Base-by-base conservation (phyloP, 2,797 vertebrate genomes). In the Myotis daubentonii region DNA sequence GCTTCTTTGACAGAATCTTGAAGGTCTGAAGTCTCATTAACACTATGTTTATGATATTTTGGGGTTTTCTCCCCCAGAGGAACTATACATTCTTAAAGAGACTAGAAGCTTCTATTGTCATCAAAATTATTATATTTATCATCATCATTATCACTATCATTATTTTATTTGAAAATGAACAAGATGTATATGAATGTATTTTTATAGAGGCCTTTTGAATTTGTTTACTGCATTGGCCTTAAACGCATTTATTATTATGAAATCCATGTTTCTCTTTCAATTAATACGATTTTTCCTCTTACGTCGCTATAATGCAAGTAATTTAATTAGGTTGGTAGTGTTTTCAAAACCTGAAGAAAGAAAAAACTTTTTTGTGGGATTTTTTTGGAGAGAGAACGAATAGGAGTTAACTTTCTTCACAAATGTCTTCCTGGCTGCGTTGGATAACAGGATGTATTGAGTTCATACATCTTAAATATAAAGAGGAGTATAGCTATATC, bases 391-490 rank as follows among this genome's bases (percentile, higher is more conserved):
- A 91, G 25, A 85, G 49, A 91, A 71, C 70, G 30, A 91, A 72
- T 83, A 95, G 55, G 47, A 93, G 72, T 83, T 97, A 96, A 97
- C 94, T 97, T 97, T 95, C 82, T 92, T 95, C 89, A 93, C 94
- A 96, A 96, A 97, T 96, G 87, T 96, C 93, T 97, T 96, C 86
- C 97, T 97, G 97, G 97, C 97, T 96, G 92, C 94, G 33, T 96
- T 95, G 90, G 90, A 55, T 96, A 97, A 96, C 97, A 97, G 96
- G 96, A 97, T 97, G 96, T 95, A 96, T 94, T 96, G 96, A 97
- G 97, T 97, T 97, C 97, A 97, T 96, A 97, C 96, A 97, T 97
- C 96, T 97, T 96, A 97, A 97, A 97, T 97, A 96, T 96, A 96
- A 97, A 96, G 93, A 97, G 82, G 57, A 96, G 68, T 94, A 94